Percentiles rank a stretch among this genome's conserved stretches.
phyloP scores from a whole-genome alignment of 2,888 invertebrate genomes.

The Eilema sororculum region DNA sequence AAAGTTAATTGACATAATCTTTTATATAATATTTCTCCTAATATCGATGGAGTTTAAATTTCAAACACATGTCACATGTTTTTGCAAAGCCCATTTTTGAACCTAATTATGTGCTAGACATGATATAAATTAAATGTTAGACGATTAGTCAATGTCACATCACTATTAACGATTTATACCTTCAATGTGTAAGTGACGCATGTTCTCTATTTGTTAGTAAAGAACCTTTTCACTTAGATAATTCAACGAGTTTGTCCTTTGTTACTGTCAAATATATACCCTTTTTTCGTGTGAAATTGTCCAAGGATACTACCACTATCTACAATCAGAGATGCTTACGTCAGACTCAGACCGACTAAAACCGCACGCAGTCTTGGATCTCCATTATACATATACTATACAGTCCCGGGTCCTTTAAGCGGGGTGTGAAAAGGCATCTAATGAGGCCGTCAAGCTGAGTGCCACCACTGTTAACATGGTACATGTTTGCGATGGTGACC shows the following conservation, averaged over 20 bases:
- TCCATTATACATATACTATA: too few relatives aligned
- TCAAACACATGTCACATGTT: too few relatives aligned
- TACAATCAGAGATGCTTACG: not conserved
- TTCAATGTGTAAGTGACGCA: conserved; percentile 54
- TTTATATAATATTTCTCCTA: too few relatives aligned
- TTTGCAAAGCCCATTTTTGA: not conserved
- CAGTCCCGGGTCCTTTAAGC: too few relatives aligned
- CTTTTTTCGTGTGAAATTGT: not conserved
- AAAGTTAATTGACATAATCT: too few relatives aligned
- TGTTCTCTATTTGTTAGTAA: conserved; percentile 47
- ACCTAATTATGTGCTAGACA: not conserved
- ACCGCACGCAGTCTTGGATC: not conserved
- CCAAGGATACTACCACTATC: not conserved
- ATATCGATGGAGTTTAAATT: too few relatives aligned
- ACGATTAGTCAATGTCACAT: conserved; percentile 17
- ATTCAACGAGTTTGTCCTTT: conserved; percentile 39
- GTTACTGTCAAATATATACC: conserved; percentile 31
- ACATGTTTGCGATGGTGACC: too few relatives aligned
- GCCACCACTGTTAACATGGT: too few relatives aligned
- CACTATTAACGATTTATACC: conserved; percentile 53
- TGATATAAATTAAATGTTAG: not conserved
- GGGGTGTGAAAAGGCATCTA: too few relatives aligned
- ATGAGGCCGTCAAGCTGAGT: too few relatives aligned
- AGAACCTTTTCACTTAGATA: conserved; percentile 48
- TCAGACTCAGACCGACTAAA: not conserved